A percentile compares a stretch with the other conserved stretches of the same genome.
phyloP scores from a whole-genome alignment of 1,140 invertebrate species.

The Tetragonula clypearis region DNA sequence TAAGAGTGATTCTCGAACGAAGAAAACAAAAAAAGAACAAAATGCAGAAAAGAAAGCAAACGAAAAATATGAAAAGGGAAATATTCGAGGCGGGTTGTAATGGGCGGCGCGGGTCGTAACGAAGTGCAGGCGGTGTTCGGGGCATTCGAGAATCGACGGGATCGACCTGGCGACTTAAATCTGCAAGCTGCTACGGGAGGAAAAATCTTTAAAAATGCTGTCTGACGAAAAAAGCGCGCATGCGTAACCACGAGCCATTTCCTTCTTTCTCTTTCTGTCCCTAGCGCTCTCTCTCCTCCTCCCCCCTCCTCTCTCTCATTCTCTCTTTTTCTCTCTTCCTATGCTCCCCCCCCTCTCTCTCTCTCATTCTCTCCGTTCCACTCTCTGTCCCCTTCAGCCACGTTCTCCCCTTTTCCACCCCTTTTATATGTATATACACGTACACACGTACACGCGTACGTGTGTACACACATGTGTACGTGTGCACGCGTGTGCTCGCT shows the following conservation, averaged over 20 bases:
- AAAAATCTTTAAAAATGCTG: constrained; percentile 78
- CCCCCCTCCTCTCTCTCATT: not conserved
- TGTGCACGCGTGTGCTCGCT: not conserved
- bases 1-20: not conserved
- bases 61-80: not conserved
- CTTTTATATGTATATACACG: not conserved
- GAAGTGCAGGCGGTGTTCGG: constrained; percentile 55
- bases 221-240: constrained; percentile 75
- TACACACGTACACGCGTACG: not conserved
- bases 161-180: constrained; percentile 67
- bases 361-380: constrained; percentile 7
- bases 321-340: not conserved
- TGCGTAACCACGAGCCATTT: constrained; percentile 64
- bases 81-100: constrained; percentile 31
- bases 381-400: not conserved
- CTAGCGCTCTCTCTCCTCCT: not conserved
- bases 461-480: not conserved
- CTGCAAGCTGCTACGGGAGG: constrained; percentile 66
- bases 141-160: constrained; percentile 63
- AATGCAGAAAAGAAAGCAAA: not conserved
- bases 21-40: too few relatives aligned
- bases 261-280: constrained; percentile 36
- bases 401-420: not conserved
- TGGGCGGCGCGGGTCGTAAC: constrained; percentile 43
- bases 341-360: not conserved